Base-by-base conservation (phyloP, 2,113 vertebrate genomes). In the Arothron firmamentum region DNA sequence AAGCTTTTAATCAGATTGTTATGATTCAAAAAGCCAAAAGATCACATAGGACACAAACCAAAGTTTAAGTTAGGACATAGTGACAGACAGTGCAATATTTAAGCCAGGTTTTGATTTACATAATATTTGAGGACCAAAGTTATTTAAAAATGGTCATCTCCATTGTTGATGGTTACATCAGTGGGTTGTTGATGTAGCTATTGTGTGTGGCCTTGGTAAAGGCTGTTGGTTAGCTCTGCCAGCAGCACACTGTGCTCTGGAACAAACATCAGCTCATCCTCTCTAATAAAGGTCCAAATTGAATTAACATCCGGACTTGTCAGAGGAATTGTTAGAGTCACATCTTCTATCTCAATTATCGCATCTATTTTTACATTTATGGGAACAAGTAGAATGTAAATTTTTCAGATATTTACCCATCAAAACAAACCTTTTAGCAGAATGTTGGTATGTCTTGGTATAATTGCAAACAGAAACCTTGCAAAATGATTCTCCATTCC, bases 251-350 rank as follows among this genome's bases (percentile, higher is more conserved):
- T 52, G 4, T 17, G 43, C 41, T 58, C n/a, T 47, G 23, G 48
- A 55, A 47, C 70, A 72, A 45, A 56, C 66, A 53, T 81, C 72
- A 52, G 23, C 53, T 8, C 55, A 38, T 77, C 67, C 51, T 52
- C n/a, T 58, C 18, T 58, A 47, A 15, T 60, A 25, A 56, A 21
- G 23, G 46, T 52, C 23, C 74, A 63, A 72, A 75, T 80, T 43
- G 48, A 74, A 78, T 75, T 67, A 70, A 66, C 2, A 50, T 53
- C n/a, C 23, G 47, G 53, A 38, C 62, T 48, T 54, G 53, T 43
- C 8, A 47, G 56, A 65, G 63, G 43, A 55, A 54, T 55, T 68
- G 59, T 51, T 25, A 54, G 21, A 69, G 53, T 69, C 50, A 25
- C 25, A 59, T 76, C 45, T 68, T 21, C 53, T 57, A 2, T 62